These are phyloP conservation scores for Spongilla lacustris DNA, from an alignment of 37 sponge, comb jelly and placozoan genomes.

Conservation along the genomic window DNA sequence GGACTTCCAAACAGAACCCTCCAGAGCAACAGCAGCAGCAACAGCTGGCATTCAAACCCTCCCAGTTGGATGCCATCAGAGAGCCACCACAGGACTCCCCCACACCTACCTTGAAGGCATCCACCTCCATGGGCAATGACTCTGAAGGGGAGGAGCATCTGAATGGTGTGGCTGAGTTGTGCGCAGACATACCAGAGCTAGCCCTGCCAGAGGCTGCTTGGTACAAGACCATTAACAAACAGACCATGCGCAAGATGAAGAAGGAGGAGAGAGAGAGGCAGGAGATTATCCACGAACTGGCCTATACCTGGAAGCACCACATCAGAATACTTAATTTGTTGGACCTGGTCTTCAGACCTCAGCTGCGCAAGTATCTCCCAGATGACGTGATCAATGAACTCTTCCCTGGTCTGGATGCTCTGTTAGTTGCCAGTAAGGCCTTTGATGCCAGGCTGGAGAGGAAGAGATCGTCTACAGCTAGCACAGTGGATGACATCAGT, in stretches of 20 bases:
- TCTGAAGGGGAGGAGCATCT: conserved; percentile 2
- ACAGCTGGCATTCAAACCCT: not conserved
- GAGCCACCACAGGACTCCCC: not conserved
- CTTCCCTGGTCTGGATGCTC: conserved; percentile 68
- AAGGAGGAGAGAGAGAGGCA: conserved; percentile 71
- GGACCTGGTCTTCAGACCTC: conserved; percentile 46
- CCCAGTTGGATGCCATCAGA: not conserved
- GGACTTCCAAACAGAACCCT: not conserved
- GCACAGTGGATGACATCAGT: conserved; percentile 48
- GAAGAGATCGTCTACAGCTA: not conserved
- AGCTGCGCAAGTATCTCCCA: conserved; percentile 18
- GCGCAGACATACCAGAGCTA: conserved; percentile 33
- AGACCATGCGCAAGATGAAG: conserved; percentile 40
- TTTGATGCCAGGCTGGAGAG: conserved; percentile 41
- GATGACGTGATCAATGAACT: conserved; percentile 42
- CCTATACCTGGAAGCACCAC: conserved; percentile 66
- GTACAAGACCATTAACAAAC: conserved; percentile 59
- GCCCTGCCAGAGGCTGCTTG: conserved; percentile 42
- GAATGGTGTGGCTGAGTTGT: not conserved
- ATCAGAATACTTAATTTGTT: conserved; percentile 53
- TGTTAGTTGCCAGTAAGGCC: conserved; percentile 54
- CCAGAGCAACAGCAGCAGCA: too few relatives aligned
- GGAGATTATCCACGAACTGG: conserved; percentile 65
- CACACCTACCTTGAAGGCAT: not conserved
- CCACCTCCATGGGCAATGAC: not conserved